phyloP scores from a whole-genome alignment of 2,797 vertebrate genomes.

The Otolemur crassicaudatus region DNA sequence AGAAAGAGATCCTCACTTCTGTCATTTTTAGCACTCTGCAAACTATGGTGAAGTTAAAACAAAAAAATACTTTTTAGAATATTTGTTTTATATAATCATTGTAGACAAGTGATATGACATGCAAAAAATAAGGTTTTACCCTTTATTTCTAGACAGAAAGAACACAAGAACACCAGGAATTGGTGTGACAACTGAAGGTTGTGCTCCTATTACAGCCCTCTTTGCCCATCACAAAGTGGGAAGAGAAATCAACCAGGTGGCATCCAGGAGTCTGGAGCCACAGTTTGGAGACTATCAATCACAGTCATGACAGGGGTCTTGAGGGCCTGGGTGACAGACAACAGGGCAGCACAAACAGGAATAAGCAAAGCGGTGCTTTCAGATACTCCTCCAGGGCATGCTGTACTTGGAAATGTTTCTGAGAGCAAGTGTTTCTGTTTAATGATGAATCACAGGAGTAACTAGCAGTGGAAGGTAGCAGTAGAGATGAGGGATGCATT shows the following conservation, averaged over 20 bases:
- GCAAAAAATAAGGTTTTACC: neutral
- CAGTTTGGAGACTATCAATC: neutral
- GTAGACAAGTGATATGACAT: neutral
- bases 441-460: no score
- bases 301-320: neutral
- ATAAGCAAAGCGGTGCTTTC: rapidly evolving
- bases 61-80: neutral
- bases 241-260: neutral
- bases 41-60: neutral
- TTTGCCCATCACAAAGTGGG: neutral
- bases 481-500: neutral
- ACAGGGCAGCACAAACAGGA: neutral
- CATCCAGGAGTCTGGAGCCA: neutral
- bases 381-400: neutral
- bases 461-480: neutral
- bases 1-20: neutral
- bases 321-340: neutral
- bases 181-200: neutral
- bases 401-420: neutral
- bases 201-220: no score
- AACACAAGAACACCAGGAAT: neutral
- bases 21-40: neutral
- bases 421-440: neutral
- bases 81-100: neutral
- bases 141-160: neutral